phyloP scores from a whole-genome alignment of 2,113 vertebrate species.

The Isichthys henryi region DNA sequence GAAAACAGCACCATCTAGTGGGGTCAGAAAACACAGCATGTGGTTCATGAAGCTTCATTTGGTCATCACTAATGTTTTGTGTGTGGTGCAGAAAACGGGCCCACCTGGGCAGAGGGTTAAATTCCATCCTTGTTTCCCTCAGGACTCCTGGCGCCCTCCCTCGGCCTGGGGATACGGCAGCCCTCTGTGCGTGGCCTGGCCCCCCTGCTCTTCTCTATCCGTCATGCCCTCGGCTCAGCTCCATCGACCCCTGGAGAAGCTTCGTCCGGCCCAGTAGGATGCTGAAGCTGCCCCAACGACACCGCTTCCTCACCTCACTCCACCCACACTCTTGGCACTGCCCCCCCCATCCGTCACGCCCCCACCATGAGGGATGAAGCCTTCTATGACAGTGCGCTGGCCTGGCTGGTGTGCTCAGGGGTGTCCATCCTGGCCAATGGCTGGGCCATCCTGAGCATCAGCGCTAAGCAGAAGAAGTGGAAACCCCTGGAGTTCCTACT shows the following conservation, averaged over 20 bases:
- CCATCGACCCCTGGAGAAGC: constrained; percentile 31
- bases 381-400: constrained; percentile 75
- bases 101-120: neutral
- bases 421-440: constrained; percentile 82
- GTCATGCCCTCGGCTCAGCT: constrained; percentile 47
- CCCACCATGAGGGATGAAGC: constrained; percentile 76
- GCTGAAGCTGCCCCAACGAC: constrained; percentile 34
- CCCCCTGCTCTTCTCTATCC: constrained; percentile 18
- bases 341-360: constrained; percentile 37
- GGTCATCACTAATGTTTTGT: neutral
- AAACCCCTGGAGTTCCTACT: constrained; percentile 86
- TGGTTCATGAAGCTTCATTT: neutral
- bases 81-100: neutral
- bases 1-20: neutral
- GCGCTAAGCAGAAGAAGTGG: constrained; percentile 92
- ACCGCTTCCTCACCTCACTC: constrained; percentile 43
- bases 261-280: constrained; percentile 46
- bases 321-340: constrained; percentile 34
- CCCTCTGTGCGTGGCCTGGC: neutral
- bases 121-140: neutral
- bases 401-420: constrained; percentile 83
- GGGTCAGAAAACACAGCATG: neutral
- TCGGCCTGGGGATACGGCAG: neutral
- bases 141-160: constrained; percentile 9
- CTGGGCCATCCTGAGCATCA: constrained; percentile 87